Percentiles rank a stretch among this genome's conserved stretches.
These are phyloP conservation scores for Xiphydria camelus DNA, from an alignment of 2,888 invertebrate species.

Conservation along the genomic window DNA sequence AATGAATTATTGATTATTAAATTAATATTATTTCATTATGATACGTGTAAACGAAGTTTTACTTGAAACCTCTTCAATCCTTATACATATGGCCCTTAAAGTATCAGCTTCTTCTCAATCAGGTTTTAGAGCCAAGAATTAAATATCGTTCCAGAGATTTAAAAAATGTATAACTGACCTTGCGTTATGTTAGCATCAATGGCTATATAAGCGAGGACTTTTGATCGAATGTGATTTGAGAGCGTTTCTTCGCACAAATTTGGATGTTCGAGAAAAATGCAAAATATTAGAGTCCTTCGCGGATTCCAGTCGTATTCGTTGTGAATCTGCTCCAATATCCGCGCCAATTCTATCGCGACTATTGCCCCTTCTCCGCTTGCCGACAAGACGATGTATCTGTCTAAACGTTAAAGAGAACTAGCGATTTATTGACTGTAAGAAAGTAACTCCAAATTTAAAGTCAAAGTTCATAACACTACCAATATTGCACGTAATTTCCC, in stretches of 20 bases:
- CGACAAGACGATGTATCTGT: constrained; percentile 48
- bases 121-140: too few species aligned
- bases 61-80: too few species aligned
- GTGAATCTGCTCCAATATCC: constrained; percentile 34
- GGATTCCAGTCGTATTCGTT: constrained; percentile 40
- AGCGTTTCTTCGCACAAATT: constrained; percentile 38
- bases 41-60: too few species aligned
- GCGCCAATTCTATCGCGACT: constrained; percentile 39
- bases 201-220: constrained; percentile 43
- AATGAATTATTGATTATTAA: too few species aligned
- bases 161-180: constrained; percentile 27
- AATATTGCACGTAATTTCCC: too few species aligned
- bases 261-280: constrained; percentile 36
- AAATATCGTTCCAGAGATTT: neutral
- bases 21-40: too few species aligned
- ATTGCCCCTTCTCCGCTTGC: constrained; percentile 39
- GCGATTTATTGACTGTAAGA: neutral
- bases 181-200: constrained; percentile 34
- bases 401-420: constrained; percentile 28
- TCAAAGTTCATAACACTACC: too few species aligned
- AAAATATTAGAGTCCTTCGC: constrained; percentile 46
- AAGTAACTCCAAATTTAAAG: too few species aligned
- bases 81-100: too few species aligned
- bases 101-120: too few species aligned
- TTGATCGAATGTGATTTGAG: constrained; percentile 29